Evolutionary conservation across 2,113 vertebrate genomes (phyloP), one percentile per base, ranked within the genome.

Genomic region (Leptocoma aspasia): DNA sequence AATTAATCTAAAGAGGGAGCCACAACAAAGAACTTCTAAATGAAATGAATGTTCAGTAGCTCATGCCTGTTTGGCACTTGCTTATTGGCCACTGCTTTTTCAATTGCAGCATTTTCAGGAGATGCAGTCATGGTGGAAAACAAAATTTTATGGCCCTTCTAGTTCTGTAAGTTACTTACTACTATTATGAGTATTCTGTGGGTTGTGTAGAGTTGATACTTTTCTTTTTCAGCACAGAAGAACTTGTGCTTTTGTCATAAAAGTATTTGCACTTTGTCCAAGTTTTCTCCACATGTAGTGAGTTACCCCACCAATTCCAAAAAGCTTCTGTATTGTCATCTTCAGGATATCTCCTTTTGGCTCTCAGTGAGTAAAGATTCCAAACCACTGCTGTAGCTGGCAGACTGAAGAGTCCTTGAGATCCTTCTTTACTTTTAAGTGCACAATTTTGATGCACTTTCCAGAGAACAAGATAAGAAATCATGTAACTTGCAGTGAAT

Each of bases 1-100:
- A 96, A 95, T 97, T 96, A 95, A 96, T 92, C 94, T 93, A 89
- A 94, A 86, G 31, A 88, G 42, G 33, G 42, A 50, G 76, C 21
- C 31, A 66, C 21, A 53, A 66, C 64, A 78, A 47, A 86, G 69
- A 41, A 61, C 69, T 92, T 63, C 69, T 81, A 80, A 76, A 90
- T 90, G 47, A 91, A 94, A n/a, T 68, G 20, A 57, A 47, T 60
- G 61, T 72, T 92, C 68, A 30, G 60, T 52, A 83, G 37, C 76
- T 87, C 69, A 31, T 90, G 64, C 28, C 79, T 96, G 7, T 35
- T 83, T 56, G 82, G 57, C 72, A 60, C 84, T 82, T 88, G 19
- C 37, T 89, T 90, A 64, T 76, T 86, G 56, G 66, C 52, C 64
- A 44, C 64, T 86, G 26, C 56, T 86, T 92, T 91, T 90, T 66